Percentiles rank a stretch among this genome's conserved stretches.
These are phyloP conservation scores for Catocala fraxini DNA, from an alignment of 2,888 invertebrate genomes.

Conservation along the genomic window DNA sequence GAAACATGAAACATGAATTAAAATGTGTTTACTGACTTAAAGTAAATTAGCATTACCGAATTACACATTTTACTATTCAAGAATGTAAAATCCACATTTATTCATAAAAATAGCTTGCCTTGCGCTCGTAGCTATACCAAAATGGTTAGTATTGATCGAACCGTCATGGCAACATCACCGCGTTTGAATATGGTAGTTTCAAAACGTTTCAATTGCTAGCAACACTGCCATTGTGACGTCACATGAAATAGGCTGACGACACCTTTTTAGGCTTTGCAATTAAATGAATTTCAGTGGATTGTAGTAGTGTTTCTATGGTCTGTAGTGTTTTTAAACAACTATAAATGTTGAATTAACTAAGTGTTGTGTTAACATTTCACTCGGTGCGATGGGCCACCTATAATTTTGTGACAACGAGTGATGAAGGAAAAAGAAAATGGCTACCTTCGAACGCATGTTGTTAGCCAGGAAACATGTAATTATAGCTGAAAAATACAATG, in stretches of 20 bases:
- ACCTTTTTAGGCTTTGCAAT: conserved; percentile 73
- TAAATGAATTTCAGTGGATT: conserved; percentile 76
- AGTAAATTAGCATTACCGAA: no score
- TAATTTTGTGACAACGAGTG: conserved; percentile 81
- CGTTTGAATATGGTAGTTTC: conserved; percentile 45
- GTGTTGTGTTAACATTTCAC: conserved; percentile 74
- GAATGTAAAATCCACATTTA: not conserved
- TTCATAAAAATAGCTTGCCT: not conserved
- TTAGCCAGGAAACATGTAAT: conserved; percentile 75
- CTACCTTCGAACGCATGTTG: conserved; percentile 83
- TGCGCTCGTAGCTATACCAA: not conserved
- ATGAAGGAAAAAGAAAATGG: conserved; percentile 84
- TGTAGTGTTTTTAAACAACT: conserved; percentile 69
- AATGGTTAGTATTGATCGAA: conserved; percentile 10
- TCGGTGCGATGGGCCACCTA: conserved; percentile 73
- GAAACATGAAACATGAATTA: no score
- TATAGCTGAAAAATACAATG: conserved; percentile 96
- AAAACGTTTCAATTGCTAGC: conserved; percentile 46
- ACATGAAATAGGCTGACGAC: conserved; percentile 80
- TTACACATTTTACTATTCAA: no score
- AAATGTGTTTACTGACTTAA: no score
- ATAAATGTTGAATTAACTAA: conserved; percentile 68
- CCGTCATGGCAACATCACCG: conserved; percentile 47
- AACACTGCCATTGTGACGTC: conserved; percentile 84
- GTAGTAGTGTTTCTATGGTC: conserved; percentile 72